Evolutionary conservation across 2,888 invertebrate species (phyloP).

Genomic region (Miltochrista miniata): DNA sequence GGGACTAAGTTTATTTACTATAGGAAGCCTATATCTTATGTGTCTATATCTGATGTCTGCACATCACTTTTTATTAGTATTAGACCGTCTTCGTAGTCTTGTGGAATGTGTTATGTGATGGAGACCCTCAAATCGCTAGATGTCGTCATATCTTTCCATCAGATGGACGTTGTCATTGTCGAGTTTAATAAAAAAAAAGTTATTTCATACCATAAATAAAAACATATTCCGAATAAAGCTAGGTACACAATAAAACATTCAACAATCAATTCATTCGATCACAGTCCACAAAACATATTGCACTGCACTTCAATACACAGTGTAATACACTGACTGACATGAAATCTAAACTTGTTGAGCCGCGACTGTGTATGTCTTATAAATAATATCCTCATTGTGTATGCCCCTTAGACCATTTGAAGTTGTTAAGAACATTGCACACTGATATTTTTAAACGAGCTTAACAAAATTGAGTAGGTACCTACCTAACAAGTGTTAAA

Average conservation of each 20-base stretch:
- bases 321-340: neutral
- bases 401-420: constrained; percentile 1
- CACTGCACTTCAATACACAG: neutral
- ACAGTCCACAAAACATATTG: neutral
- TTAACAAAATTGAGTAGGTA: too few species aligned
- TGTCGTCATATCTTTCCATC: too few species aligned
- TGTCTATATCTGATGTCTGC: too few species aligned
- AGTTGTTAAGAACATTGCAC: neutral
- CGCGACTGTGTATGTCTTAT: constrained; percentile 18
- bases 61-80: too few species aligned
- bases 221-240: constrained; percentile 1
- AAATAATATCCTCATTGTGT: constrained; percentile 25
- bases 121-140: too few species aligned
- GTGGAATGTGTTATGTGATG: too few species aligned
- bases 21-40: too few species aligned
- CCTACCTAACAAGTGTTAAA: too few species aligned
- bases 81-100: too few species aligned
- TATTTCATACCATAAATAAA: neutral
- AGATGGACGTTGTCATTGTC: too few species aligned
- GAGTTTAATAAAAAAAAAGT: neutral
- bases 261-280: neutral
- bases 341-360: constrained; percentile 1
- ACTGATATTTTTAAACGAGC: too few species aligned
- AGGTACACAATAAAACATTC: neutral
- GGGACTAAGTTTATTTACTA: too few species aligned